A percentile compares a stretch with the other conserved stretches of the same genome.
These are phyloP conservation scores for Drosophila pachea DNA, from an alignment of 1,140 invertebrate species.

Conservation along the genomic window DNA sequence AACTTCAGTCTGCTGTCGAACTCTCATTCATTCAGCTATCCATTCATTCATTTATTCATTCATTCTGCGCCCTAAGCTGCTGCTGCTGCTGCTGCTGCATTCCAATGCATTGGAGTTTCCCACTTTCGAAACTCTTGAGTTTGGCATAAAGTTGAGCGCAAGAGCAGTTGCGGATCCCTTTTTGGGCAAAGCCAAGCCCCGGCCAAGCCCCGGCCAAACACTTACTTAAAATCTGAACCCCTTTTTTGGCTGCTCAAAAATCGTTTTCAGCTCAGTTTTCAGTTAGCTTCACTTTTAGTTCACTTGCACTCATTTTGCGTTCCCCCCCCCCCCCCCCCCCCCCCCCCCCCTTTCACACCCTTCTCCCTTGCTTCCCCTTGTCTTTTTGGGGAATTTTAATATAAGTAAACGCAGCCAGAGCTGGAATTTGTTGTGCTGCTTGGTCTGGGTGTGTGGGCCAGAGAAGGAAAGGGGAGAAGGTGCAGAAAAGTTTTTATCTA, in stretches of 20 bases:
- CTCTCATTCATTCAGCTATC: constrained; percentile 29
- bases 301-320: constrained; percentile 54
- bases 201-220: constrained; percentile 33
- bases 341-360: background rate
- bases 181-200: constrained; percentile 20
- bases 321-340: constrained; percentile 21
- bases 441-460: background rate
- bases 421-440: constrained; percentile 38
- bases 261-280: constrained; percentile 47
- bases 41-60: constrained; percentile 70
- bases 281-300: constrained; percentile 49
- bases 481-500: constrained; percentile 67
- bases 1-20: constrained; percentile 36
- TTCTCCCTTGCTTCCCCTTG: constrained; percentile 8
- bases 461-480: background rate
- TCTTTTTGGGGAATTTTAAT: constrained; percentile 61
- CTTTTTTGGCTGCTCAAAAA: constrained; percentile 46
- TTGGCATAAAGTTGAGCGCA: constrained; percentile 32
- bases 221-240: constrained; percentile 51
- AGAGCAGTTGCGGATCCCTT: constrained; percentile 31
- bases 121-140: constrained; percentile 34
- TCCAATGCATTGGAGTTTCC: constrained; percentile 37
- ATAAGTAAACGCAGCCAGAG: constrained; percentile 64
- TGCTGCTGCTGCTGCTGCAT: constrained; percentile 8
- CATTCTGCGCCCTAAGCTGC: constrained; percentile 38